Conservation (phyloP, 2,113 vertebrate genomes). For the Tragelaphus imberbis region DNA sequence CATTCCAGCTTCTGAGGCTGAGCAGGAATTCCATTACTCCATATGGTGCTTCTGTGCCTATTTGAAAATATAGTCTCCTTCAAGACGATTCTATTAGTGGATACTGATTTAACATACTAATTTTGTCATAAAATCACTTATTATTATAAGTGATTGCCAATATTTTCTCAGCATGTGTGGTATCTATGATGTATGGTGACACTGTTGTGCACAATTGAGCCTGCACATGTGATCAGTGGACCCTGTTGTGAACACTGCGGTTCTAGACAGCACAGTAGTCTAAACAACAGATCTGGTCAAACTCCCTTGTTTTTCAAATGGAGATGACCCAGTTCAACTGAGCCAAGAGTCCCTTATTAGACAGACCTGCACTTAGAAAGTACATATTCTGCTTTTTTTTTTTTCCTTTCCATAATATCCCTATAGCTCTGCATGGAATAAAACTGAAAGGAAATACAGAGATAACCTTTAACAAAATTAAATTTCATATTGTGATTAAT, state of each 20-base stretch:
- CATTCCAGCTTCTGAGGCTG: background rate
- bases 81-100: background rate
- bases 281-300: background rate
- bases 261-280: background rate
- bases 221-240: background rate
- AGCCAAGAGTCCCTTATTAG: background rate
- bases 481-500: background rate
- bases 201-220: background rate
- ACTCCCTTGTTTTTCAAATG: background rate
- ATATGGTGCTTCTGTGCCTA: background rate
- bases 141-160: background rate
- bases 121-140: background rate
- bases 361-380: background rate
- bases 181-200: background rate
- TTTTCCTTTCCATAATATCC: background rate
- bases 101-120: background rate
- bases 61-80: background rate
- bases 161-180: background rate
- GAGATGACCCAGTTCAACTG: background rate
- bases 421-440: background rate
- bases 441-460: background rate
- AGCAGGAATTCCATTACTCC: background rate
- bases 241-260: accelerated
- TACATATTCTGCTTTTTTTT: background rate
- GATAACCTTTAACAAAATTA: background rate